Evolutionary conservation across 2,797 vertebrate species (phyloP).

Genomic region (Trichosurus vulpecula): DNA sequence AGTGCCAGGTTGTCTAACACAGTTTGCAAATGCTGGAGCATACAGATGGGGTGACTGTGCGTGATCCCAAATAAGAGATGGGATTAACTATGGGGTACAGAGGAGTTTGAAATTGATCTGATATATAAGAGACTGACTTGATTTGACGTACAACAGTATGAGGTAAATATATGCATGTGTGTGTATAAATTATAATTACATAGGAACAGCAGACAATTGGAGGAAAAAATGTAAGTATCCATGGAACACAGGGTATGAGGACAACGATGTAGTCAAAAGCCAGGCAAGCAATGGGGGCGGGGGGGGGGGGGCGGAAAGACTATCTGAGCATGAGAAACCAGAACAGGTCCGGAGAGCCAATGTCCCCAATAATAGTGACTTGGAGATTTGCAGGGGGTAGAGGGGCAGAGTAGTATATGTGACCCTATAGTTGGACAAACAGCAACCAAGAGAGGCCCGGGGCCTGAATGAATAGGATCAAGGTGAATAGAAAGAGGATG

Average conservation of each 20-base stretch:
- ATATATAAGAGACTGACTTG: background rate
- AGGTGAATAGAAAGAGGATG: background rate
- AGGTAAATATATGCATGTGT: background rate
- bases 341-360: background rate
- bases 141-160: background rate
- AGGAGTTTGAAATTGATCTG: background rate
- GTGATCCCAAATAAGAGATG: background rate
- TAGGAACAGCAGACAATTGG: background rate
- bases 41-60: background rate
- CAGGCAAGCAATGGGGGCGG: background rate
- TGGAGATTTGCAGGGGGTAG: background rate
- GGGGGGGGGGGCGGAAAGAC: rapidly evolving
- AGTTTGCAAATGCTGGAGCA: background rate
- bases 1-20: background rate
- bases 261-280: background rate
- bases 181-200: too few relatives aligned
- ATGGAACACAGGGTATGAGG: background rate
- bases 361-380: background rate
- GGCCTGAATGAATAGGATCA: background rate
- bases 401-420: background rate
- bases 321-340: background rate
- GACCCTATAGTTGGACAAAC: background rate
- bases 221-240: background rate
- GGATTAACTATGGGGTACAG: background rate
- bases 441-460: background rate